Conservation (phyloP, 2,888 invertebrate species). For the Ectemnius lituratus region DNA sequence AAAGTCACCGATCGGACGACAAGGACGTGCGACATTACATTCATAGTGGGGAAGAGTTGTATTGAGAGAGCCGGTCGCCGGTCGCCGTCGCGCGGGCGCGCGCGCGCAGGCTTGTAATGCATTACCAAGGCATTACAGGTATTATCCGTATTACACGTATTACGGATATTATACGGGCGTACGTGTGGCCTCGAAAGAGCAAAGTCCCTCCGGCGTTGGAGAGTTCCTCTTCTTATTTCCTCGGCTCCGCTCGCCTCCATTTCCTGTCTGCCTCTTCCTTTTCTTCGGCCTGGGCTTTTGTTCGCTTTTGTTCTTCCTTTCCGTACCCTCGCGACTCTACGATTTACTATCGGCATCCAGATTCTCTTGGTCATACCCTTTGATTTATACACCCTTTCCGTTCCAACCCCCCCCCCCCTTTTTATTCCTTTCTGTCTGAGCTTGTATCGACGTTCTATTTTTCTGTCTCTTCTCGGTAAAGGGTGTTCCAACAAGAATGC, state of each 20-base stretch:
- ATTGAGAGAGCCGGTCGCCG: conserved; percentile 30
- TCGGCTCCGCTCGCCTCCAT: conserved; percentile 31
- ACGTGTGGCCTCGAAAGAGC: conserved; percentile 70
- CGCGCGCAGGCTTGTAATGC: conserved; percentile 67
- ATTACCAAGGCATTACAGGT: conserved; percentile 74
- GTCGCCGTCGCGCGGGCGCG: too few relatives aligned
- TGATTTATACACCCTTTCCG: neutral
- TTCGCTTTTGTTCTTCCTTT: conserved; percentile 17
- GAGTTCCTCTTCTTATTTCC: conserved; percentile 53
- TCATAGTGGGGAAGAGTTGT: too few relatives aligned
- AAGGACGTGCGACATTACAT: too few relatives aligned
- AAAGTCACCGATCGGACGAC: too few relatives aligned
- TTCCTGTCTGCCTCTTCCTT: conserved; percentile 25
- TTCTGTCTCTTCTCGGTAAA: too few relatives aligned
- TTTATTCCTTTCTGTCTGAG: conserved; percentile 16
- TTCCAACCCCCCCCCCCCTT: neutral
- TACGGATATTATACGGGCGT: conserved; percentile 74
- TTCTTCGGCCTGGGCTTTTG: conserved; percentile 5
- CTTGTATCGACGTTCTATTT: too few relatives aligned
- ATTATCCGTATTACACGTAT: conserved; percentile 75
- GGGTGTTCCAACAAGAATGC: too few relatives aligned
- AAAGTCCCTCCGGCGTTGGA: conserved; percentile 40
- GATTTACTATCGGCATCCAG: too few relatives aligned
- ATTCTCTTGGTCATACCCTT: neutral
- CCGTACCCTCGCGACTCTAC: conserved; percentile 6